Conservation (phyloP, 2,888 invertebrate genomes). For the Apamea monoglypha region DNA sequence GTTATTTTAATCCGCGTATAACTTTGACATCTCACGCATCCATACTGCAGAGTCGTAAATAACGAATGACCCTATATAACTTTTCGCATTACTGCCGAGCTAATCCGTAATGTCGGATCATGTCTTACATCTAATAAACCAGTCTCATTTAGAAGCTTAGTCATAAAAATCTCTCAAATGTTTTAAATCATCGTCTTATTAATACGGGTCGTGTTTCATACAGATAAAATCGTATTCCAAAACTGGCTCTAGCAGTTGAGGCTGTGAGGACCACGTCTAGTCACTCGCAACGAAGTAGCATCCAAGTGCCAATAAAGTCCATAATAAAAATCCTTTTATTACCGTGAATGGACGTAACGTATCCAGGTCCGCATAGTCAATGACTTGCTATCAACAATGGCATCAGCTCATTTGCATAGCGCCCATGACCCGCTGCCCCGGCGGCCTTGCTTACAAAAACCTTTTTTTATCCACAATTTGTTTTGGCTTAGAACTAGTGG, state of each 20-base stretch:
- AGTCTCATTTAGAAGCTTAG: slow-evolving; percentile 9
- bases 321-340: slow-evolving; percentile 58
- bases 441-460: slow-evolving; percentile 77
- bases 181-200: not conserved
- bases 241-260: slow-evolving; percentile 15
- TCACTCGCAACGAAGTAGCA: slow-evolving; percentile 20
- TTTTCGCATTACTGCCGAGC: slow-evolving; percentile 32
- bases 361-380: slow-evolving; percentile 69
- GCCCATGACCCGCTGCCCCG: slow-evolving; percentile 85
- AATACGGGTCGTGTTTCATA: not conserved
- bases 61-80: slow-evolving; percentile 39
- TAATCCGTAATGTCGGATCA: slow-evolving; percentile 30
- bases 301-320: slow-evolving; percentile 30
- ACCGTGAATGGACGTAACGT: slow-evolving; percentile 53
- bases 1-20: slow-evolving; percentile 32
- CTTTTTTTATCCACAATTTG: slow-evolving; percentile 69
- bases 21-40: slow-evolving; percentile 58
- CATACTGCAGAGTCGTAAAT: slow-evolving; percentile 49
- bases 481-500: slow-evolving; percentile 59
- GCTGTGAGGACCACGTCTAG: slow-evolving; percentile 1
- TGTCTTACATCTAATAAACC: slow-evolving; percentile 23
- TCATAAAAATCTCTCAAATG: slow-evolving; percentile 15
- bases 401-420: slow-evolving; percentile 84
- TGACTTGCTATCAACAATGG: slow-evolving; percentile 78
- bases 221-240: not conserved